Evolutionary conservation across 2,797 vertebrate genomes (phyloP).

Genomic region (Eulemur albifrons): DNA sequence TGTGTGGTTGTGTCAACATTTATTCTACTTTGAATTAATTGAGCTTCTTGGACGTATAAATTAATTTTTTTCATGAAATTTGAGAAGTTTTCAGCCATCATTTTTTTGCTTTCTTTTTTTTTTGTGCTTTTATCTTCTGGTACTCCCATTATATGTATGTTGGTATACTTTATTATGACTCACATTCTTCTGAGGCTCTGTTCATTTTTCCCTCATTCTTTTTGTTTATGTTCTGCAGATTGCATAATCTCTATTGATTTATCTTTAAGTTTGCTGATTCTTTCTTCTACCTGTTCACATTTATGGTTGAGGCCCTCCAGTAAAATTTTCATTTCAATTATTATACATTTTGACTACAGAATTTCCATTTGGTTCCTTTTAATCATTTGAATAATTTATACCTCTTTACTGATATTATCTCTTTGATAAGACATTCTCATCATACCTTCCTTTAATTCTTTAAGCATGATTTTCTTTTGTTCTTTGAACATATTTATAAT

Average conservation of each 20-base stretch:
- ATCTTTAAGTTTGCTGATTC: background rate
- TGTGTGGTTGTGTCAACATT: background rate
- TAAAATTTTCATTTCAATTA: conserved; percentile 25
- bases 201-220: background rate
- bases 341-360: background rate
- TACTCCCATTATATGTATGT: background rate
- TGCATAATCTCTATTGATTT: background rate
- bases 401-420: conserved; percentile 36
- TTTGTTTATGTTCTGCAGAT: background rate
- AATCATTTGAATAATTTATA: conserved; percentile 26
- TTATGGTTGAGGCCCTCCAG: background rate
- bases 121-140: background rate
- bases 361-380: conserved; percentile 41
- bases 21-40: background rate
- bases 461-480: conserved; percentile 53
- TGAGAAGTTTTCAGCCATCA: background rate
- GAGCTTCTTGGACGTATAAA: background rate
- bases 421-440: conserved; percentile 46
- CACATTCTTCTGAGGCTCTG: background rate
- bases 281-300: conserved; percentile 22
- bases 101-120: background rate
- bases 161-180: background rate
- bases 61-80: conserved; percentile 19
- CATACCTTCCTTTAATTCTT: conserved; percentile 37
- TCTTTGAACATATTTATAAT: conserved; percentile 52